Evolutionary conservation across 2,888 invertebrate genomes (phyloP).

Genomic region (Archaeoteleia sp.): DNA sequence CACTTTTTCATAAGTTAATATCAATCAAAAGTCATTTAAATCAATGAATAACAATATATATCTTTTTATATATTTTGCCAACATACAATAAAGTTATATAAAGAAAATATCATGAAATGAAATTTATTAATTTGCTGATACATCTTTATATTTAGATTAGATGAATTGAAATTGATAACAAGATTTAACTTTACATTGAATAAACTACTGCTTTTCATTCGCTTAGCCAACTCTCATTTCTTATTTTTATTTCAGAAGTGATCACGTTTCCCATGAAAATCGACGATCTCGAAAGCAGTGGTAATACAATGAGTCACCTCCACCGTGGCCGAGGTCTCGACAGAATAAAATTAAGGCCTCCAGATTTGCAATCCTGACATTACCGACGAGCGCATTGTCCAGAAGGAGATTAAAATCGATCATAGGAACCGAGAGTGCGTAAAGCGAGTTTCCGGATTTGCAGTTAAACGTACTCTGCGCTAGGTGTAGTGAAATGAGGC

Average conservation of each 20-base stretch:
- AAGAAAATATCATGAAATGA: no score
- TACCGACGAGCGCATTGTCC: constrained; percentile 17
- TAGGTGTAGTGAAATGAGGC: constrained; percentile 28
- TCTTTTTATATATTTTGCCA: no score
- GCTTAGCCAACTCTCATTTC: no score
- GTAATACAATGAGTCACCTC: constrained; percentile 57
- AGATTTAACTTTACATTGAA: no score
- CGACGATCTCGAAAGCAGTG: constrained; percentile 19
- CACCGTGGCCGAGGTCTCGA: constrained; percentile 56
- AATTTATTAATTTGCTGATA: no score
- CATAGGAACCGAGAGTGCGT: constrained; percentile 2
- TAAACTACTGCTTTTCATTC: no score
- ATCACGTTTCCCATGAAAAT: constrained; percentile 24
- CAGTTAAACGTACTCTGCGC: constrained; percentile 2
- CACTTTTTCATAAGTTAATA: no score
- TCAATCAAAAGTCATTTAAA: no score
- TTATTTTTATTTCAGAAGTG: constrained; percentile 41
- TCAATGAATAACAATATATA: no score
- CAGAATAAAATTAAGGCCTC: constrained; percentile 58
- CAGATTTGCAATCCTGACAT: constrained; percentile 54
- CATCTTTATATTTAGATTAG: no score
- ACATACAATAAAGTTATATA: no score
- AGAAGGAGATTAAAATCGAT: constrained; percentile 20
- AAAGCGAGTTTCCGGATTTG: neutral
- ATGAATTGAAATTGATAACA: no score